A percentile compares a stretch with the other conserved stretches of the same genome.
These are phyloP conservation scores for Gopherus evgoodei DNA, from an alignment of 2,113 vertebrate species.

Conservation along the genomic window DNA sequence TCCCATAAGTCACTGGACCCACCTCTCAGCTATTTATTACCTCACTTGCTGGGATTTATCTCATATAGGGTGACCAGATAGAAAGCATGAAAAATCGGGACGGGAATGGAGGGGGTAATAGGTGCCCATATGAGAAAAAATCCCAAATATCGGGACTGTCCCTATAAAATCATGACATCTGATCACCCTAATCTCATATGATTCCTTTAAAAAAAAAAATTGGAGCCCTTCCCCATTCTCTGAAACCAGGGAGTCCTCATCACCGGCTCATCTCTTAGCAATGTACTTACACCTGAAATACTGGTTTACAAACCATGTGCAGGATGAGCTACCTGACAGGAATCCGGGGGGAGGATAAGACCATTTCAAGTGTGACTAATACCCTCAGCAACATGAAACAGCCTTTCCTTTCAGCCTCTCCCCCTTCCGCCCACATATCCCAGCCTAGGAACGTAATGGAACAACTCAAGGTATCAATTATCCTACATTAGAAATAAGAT, in stretches of 20 bases:
- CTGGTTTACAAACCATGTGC: conserved; percentile 62
- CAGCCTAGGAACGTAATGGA: not conserved
- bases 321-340: conserved; percentile 33
- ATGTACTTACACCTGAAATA: conserved; percentile 73
- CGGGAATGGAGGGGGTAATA: too few species aligned
- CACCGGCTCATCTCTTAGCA: conserved; percentile 28
- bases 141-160: too few species aligned
- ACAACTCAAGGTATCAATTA: not conserved
- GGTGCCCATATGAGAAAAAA: too few species aligned
- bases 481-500: not conserved
- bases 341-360: conserved; percentile 60
- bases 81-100: too few species aligned
- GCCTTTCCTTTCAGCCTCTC: not conserved
- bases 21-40: conserved; percentile 44
- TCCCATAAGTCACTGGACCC: conserved; percentile 44
- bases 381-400: conserved; percentile 37
- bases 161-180: too few species aligned
- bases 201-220: conserved; percentile 33
- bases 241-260: conserved; percentile 47
- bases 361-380: conserved; percentile 43
- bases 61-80: not conserved
- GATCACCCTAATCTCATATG: not conserved
- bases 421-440: not conserved
- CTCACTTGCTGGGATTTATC: conserved; percentile 53
- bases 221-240: not conserved